Evolutionary conservation across 2,797 vertebrate genomes (phyloP), one percentile per base, ranked within the genome.

Genomic region (Miichthys miiuy): DNA sequence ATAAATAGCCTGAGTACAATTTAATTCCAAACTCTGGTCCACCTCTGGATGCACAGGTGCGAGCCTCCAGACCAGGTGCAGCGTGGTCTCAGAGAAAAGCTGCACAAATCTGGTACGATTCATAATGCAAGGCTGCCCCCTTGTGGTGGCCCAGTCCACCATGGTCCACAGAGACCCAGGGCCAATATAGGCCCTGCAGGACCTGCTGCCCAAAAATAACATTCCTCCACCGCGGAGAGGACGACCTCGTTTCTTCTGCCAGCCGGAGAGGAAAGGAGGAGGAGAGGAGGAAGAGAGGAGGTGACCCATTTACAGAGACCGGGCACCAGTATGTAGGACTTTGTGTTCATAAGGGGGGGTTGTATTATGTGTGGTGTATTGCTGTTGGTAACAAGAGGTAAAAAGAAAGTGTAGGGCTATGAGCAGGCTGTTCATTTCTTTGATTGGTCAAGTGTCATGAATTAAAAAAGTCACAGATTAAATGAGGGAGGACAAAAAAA

Each of bases 101-200:
- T 46, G 47, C 21, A 69, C 46, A 73, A 34, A 71, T 46, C 63
- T 8, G 56, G 55, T 54, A 6, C 6, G 57, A 67, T 79, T 77
- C 41, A 60, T 14, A 12, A 46, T 34, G 56, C 65, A 80, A 77
- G 21, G 77, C 23, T 75, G 89, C 92, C 92, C 87, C 82, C 93
- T 92, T 62, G 90, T 90, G 93, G 90, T 91, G 90, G 93, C 92
- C 90, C 89, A 88, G 84, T 88, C 88, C 88, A 87, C 79, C 65
- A 82, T 75, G 79, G 89, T 93, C 94, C 90, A 86, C 91, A 84
- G 94, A 95, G 93, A 94, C 87, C 82, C n/a, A 42, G 89, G 89
- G 92, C 93, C 93, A 95, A 95, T 95, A 93, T 89, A 90, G 93
- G 94, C 94, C 94, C 95, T 94, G 92, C 91, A 95, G 95, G 95